Conservation (phyloP, 2,113 vertebrate genomes). For the Otolemur garnettii region DNA sequence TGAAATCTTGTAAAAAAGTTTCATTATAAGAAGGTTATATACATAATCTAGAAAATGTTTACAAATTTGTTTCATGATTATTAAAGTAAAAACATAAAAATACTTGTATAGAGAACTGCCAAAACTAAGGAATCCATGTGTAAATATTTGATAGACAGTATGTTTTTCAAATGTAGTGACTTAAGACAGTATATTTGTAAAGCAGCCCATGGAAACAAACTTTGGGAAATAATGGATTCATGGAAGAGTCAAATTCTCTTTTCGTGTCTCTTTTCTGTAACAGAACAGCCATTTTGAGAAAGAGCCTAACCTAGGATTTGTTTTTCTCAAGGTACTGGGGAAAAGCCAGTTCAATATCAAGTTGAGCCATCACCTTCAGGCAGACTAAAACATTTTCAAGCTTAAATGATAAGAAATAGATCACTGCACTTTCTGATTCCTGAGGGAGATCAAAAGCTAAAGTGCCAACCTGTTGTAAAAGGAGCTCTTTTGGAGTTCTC, state of each 20-base stretch:
- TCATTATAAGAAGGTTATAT: background rate
- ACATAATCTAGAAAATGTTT: background rate
- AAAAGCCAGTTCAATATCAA: conserved; percentile 16
- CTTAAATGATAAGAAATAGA: conserved; percentile 40
- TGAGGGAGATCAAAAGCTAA: background rate
- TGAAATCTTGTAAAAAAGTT: background rate
- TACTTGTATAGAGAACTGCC: background rate
- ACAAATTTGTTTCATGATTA: background rate
- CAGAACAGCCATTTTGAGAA: background rate
- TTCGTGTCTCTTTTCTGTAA: background rate
- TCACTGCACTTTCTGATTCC: background rate
- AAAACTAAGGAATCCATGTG: background rate
- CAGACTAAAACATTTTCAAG: conserved; percentile 5
- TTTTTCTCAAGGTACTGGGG: background rate
- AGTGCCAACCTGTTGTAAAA: background rate
- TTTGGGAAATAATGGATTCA: background rate
- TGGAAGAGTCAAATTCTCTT: background rate
- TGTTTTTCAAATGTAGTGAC: background rate
- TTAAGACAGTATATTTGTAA: background rate
- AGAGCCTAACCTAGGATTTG: background rate
- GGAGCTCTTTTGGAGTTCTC: background rate
- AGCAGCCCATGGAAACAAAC: background rate
- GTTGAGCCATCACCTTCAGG: background rate
- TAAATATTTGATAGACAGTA: background rate
- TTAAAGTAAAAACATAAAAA: background rate